phyloP scores from a whole-genome alignment of 1,140 invertebrate species.

The Vanessa atalanta region DNA sequence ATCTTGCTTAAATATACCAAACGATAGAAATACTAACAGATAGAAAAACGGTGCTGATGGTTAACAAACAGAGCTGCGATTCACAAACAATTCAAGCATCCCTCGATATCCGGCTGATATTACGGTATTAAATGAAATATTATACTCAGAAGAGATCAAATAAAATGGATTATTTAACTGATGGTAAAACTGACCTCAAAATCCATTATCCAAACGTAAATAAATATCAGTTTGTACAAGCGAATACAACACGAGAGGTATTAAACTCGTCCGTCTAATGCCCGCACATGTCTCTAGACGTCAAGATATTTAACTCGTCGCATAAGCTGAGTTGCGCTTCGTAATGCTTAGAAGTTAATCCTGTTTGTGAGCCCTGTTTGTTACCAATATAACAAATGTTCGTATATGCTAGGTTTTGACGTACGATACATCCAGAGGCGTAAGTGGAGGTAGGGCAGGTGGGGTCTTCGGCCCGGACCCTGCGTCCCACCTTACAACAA shows the following conservation, averaged over 20 bases:
- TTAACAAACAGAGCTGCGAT: constrained; percentile 52
- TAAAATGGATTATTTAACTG: background rate
- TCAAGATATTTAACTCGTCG: background rate
- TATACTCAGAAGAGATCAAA: background rate
- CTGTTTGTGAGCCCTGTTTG: constrained; percentile 53
- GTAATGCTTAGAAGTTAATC: constrained; percentile 33
- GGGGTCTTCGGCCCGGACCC: constrained; percentile 77
- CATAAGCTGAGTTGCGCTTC: constrained; percentile 20
- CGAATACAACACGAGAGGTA: background rate
- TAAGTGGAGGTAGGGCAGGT: constrained; percentile 81
- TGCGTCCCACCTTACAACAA: constrained; percentile 80
- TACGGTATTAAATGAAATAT: background rate
- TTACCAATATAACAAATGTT: constrained; percentile 51
- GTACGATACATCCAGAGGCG: constrained; percentile 82
- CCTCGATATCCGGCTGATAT: background rate
- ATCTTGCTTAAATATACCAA: background rate
- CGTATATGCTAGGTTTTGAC: constrained; percentile 46
- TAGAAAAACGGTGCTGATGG: constrained; percentile 24
- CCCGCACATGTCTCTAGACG: constrained; percentile 10
- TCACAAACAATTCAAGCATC: constrained; percentile 4
- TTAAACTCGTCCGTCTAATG: background rate
- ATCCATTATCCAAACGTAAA: background rate
- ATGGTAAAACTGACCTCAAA: background rate
- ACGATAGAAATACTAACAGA: background rate
- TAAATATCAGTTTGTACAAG: background rate